Percentiles rank a stretch among this genome's conserved stretches.
phyloP scores from a whole-genome alignment of 2,888 invertebrate genomes.

The Alcis repandata region DNA sequence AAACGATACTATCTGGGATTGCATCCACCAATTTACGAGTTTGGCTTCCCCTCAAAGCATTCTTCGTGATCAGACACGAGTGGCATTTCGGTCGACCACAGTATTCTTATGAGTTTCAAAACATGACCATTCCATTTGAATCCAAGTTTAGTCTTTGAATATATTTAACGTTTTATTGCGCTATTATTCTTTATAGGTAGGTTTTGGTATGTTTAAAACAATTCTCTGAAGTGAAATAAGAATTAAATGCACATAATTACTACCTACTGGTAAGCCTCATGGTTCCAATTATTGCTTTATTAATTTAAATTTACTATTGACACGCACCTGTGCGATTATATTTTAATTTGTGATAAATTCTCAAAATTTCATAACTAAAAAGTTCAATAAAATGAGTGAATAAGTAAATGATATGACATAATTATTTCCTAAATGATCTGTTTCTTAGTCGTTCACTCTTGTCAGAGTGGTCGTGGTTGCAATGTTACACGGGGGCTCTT shows the following conservation, averaged over 20 bases:
- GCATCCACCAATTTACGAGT: constrained; percentile 77
- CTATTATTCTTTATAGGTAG: constrained; percentile 70
- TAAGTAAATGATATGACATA: no score
- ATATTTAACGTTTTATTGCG: constrained; percentile 73
- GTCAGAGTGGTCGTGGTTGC: no score
- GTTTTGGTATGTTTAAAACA: constrained; percentile 57
- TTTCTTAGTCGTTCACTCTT: no score
- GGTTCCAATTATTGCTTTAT: constrained; percentile 12
- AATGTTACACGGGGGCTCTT: no score
- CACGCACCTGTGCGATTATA: constrained; percentile 8
- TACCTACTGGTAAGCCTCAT: background rate
- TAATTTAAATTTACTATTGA: constrained; percentile 1
- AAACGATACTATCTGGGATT: constrained; percentile 77
- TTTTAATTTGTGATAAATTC: constrained; percentile 7
- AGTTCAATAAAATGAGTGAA: no score
- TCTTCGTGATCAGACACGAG: constrained; percentile 66
- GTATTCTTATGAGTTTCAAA: constrained; percentile 78
- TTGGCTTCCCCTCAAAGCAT: constrained; percentile 69
- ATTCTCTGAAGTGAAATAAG: constrained; percentile 54
- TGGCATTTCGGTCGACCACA: constrained; percentile 74
- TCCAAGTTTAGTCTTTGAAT: constrained; percentile 65
- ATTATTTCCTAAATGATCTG: no score
- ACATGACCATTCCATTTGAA: constrained; percentile 80
- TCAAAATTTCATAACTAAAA: background rate
- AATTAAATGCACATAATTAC: constrained; percentile 51